A percentile compares a stretch with the other conserved stretches of the same genome.
Evolutionary conservation across 2,113 vertebrate genomes (phyloP).

Genomic region (Clarias gariepinus): DNA sequence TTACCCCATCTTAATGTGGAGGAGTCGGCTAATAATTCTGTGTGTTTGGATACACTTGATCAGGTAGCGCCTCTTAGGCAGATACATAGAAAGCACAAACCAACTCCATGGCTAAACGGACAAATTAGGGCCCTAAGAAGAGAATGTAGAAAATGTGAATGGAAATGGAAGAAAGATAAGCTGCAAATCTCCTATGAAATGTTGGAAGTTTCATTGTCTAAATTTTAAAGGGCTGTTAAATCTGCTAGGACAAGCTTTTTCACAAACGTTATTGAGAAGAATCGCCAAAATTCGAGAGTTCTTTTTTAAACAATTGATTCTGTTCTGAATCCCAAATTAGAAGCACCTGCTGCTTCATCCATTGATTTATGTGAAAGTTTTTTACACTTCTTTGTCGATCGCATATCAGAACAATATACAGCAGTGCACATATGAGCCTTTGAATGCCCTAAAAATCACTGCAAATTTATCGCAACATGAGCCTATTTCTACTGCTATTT

Average conservation of each 20-base stretch:
- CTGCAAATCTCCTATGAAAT: background rate
- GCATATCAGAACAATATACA: background rate
- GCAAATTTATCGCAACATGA: background rate
- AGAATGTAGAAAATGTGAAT: background rate
- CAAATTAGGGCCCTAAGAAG: background rate
- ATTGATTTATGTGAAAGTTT: background rate
- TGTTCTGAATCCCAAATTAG: background rate
- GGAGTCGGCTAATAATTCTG: no score
- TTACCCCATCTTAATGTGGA: no score
- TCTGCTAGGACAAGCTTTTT: background rate
- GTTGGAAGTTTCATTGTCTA: background rate
- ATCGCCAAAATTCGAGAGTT: background rate
- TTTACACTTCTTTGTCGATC: background rate
- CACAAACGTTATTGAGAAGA: background rate
- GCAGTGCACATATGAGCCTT: background rate
- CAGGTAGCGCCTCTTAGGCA: no score
- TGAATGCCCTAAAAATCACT: background rate
- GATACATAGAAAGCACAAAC: no score
- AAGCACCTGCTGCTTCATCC: background rate
- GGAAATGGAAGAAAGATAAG: background rate
- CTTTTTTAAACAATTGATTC: background rate
- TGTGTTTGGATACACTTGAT: no score
- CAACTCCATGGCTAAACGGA: no score
- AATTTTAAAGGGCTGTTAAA: background rate
- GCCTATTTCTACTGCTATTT: background rate